phyloP scores from a whole-genome alignment of 2,113 vertebrate genomes.

The Formicarius rufipectus region DNA sequence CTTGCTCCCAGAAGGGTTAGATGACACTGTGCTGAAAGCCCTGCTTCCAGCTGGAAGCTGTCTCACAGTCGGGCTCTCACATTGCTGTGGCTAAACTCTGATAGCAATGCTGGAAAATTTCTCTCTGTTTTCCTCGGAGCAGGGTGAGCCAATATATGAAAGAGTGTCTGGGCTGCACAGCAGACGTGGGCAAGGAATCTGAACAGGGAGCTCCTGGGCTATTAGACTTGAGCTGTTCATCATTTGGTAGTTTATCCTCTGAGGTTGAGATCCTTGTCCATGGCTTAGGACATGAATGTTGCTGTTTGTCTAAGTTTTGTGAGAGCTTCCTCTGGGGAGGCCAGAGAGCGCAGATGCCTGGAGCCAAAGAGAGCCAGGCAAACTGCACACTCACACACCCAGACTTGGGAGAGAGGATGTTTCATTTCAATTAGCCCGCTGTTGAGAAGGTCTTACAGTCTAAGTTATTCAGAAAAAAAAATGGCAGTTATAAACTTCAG shows the following conservation, averaged over 20 bases:
- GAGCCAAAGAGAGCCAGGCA: background rate
- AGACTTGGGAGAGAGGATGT: background rate
- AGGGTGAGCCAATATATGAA: background rate
- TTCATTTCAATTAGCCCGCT: background rate
- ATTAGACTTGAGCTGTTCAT: background rate
- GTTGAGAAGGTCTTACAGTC: background rate
- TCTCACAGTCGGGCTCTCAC: background rate
- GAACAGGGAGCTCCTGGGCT: background rate
- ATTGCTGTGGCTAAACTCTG: background rate
- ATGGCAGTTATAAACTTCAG: background rate
- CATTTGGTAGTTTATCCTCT: background rate
- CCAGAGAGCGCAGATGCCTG: rapidly evolving
- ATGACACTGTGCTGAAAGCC: background rate
- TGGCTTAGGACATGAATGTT: background rate
- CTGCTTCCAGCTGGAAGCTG: constrained; percentile 14
- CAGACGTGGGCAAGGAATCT: background rate
- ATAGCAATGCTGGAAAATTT: constrained; percentile 8
- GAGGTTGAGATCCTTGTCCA: background rate
- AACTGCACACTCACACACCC: background rate
- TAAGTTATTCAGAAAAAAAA: background rate
- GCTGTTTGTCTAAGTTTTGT: background rate
- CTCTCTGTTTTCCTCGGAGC: background rate
- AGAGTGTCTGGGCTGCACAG: background rate
- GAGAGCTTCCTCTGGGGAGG: background rate
- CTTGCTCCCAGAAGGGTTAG: background rate